Conservation (phyloP, 2,113 vertebrate genomes). For the Beaufortia kweichowensis region DNA sequence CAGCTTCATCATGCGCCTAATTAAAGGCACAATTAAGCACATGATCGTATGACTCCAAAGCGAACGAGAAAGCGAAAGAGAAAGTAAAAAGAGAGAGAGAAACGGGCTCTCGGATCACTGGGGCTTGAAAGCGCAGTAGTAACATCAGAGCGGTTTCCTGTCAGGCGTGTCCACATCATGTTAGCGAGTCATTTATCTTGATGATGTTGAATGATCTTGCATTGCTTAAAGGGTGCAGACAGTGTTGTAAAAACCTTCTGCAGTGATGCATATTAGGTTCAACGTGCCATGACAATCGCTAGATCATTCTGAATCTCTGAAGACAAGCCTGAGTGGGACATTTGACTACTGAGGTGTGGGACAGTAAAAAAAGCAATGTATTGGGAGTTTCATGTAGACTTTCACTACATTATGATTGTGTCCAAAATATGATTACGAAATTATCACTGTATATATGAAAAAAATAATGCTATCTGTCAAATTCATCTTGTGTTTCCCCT, state of each 20-base stretch:
- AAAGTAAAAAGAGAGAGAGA: not conserved
- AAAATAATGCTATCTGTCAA: no score
- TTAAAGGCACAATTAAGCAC: conserved; percentile 52
- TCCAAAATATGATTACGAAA: no score
- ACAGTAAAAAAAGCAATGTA: not conserved
- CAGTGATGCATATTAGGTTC: conserved; percentile 23
- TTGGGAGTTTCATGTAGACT: no score
- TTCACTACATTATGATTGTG: no score
- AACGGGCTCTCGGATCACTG: conserved; percentile 42
- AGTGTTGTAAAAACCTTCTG: conserved; percentile 39
- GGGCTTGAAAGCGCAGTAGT: conserved; percentile 43
- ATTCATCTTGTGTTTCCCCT: no score
- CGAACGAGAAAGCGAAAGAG: conserved; percentile 4
- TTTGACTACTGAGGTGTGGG: conserved; percentile 16
- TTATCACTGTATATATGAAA: no score
- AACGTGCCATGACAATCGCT: not conserved
- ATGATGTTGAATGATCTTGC: conserved; percentile 46
- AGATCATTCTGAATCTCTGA: conserved; percentile 1
- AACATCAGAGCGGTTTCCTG: conserved; percentile 41
- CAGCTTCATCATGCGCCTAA: conserved; percentile 27
- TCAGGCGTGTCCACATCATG: conserved; percentile 42
- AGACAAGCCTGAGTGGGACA: not conserved
- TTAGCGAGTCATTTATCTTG: conserved; percentile 50
- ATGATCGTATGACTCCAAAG: not conserved
- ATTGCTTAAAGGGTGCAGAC: conserved; percentile 37